A percentile compares a stretch with the other conserved stretches of the same genome.
phyloP scores from a whole-genome alignment of 2,797 vertebrate species.

The Ibycter americanus region DNA sequence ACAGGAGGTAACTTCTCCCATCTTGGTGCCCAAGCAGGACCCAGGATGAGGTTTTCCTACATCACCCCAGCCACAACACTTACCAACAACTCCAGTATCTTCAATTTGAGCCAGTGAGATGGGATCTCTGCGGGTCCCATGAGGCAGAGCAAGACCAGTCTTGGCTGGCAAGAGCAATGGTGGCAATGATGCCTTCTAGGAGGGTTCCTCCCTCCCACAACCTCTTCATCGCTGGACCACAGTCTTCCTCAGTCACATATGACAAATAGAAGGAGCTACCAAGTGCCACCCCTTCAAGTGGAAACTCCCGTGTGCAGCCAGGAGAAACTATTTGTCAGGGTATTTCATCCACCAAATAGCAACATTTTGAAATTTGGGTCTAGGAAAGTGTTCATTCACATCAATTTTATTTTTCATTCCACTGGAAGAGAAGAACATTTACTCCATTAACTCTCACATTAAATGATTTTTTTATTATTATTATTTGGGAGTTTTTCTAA shows the following conservation, averaged over 20 bases:
- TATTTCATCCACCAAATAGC: fast-evolving
- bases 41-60: not conserved
- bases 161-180: not conserved
- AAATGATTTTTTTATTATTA: not conserved
- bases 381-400: not conserved
- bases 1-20: not conserved
- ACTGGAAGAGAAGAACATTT: not conserved
- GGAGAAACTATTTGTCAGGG: not conserved
- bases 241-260: fast-evolving
- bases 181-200: not conserved
- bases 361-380: not conserved
- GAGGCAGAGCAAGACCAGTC: not conserved
- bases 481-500: not conserved
- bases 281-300: not conserved
- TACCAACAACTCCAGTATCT: not conserved
- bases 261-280: not conserved
- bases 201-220: not conserved
- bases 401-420: not conserved
- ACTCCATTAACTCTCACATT: not conserved
- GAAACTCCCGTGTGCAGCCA: not conserved
- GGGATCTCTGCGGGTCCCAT: not conserved
- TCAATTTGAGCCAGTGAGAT: not conserved
- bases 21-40: fast-evolving
- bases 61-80: not conserved
- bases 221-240: not conserved